phyloP scores from a whole-genome alignment of 2,888 invertebrate species.

The Machimus atricapillus region DNA sequence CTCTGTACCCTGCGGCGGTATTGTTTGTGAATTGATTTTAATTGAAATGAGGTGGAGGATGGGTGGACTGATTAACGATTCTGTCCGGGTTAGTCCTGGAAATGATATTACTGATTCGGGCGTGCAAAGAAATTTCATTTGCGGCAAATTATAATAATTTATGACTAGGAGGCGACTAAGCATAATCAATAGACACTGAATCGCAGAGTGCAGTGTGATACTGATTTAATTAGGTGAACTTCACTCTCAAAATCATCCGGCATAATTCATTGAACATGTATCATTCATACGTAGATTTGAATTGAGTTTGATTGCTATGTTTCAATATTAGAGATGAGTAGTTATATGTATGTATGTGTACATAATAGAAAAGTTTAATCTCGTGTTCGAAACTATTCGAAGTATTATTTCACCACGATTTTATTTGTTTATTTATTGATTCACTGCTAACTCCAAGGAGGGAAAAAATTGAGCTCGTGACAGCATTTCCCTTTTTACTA shows the following conservation, averaged over 20 bases:
- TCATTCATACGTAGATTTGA: background rate
- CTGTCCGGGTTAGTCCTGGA: background rate
- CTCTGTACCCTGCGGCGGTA: background rate
- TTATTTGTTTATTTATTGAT: too few species aligned
- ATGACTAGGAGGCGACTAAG: background rate
- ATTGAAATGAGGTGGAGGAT: background rate
- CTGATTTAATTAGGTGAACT: background rate
- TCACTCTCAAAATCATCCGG: background rate
- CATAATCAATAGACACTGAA: background rate
- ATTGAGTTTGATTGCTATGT: background rate
- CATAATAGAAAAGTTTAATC: too few species aligned
- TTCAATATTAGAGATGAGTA: too few species aligned
- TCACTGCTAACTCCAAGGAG: too few species aligned
- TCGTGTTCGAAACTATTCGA: too few species aligned
- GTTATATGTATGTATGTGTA: too few species aligned
- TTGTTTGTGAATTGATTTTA: background rate
- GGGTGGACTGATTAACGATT: background rate
- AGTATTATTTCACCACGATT: too few species aligned
- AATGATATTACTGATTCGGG: background rate
- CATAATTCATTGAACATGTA: background rate
- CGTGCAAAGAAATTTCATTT: background rate
- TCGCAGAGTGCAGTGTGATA: background rate
- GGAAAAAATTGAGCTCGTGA: too few species aligned
- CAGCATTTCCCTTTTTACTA: too few species aligned
- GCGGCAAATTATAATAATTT: background rate